Evolutionary conservation across 2,113 vertebrate genomes (phyloP), one percentile per base, ranked within the genome.

Genomic region (Dolichallabes microphthalmus): DNA sequence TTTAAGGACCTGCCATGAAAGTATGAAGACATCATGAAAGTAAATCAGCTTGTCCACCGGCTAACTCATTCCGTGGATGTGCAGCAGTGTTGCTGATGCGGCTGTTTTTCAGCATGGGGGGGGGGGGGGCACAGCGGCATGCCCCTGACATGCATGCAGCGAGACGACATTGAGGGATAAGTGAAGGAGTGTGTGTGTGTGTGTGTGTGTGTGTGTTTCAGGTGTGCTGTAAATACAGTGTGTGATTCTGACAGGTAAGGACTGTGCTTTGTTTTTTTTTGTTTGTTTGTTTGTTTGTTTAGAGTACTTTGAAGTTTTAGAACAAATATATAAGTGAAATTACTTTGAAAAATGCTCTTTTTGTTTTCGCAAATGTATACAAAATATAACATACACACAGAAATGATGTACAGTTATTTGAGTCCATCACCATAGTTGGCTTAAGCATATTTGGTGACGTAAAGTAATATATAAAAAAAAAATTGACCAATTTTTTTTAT

Each of bases 121-220:
- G 45, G 30, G 32, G 19, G 58, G 39, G 58, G 25, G 55, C 14
- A 58, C 75, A 68, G 50, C 32, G 39, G 35, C 64, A 63, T 76
- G 81, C 68, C 85, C 87, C 71, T 85, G 86, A 83, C 79, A 80
- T 55, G 61, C 86, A 84, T 90, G 88, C 91, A 91, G 89, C 91
- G 86, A 88, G 85, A 89, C 87, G 87, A 94, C 91, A 91, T 61
- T 76, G 84, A 35, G 66, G 76, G 58, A 87, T 88, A 88, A 88
- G 82, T 76, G 32, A 77, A 30, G 27, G 78, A 25, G 79, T 55
- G 53, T 68, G 2, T 30, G 63, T 66, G 25, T 76, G 35, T 74
- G 74, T 76, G 83, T 79, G 82, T 81, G 74, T 82, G 75, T 75
- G 82, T 80, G 73, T 81, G 75, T 78, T 61, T 84, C 27, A 30